A percentile compares a stretch with the other conserved stretches of the same genome.
Conservation (phyloP, 2,888 invertebrate genomes). For the Spialia ferax region DNA sequence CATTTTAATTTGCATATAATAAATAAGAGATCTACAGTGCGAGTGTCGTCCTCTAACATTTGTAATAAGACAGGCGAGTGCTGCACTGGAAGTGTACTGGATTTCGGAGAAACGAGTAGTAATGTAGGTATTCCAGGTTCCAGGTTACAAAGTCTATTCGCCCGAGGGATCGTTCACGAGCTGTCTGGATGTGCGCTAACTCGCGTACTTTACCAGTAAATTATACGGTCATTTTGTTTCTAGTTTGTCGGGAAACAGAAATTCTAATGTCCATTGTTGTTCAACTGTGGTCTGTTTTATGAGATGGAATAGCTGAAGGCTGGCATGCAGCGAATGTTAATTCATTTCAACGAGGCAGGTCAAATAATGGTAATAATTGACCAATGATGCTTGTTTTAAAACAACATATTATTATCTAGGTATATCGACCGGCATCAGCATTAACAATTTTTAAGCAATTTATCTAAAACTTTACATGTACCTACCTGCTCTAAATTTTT, state of each 20-base stretch:
- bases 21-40: too few species aligned
- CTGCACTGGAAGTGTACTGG: background rate
- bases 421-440: too few species aligned
- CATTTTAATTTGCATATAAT: too few species aligned
- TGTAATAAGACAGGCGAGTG: background rate
- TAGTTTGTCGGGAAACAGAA: slow-evolving; percentile 4
- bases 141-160: slow-evolving; percentile 16
- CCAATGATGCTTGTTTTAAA: too few species aligned
- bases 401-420: too few species aligned
- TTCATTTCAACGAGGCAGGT: too few species aligned
- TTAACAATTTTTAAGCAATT: too few species aligned
- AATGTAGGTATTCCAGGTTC: slow-evolving; percentile 17
- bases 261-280: background rate
- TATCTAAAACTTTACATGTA: background rate
- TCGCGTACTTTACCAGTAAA: slow-evolving; percentile 17
- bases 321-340: background rate
- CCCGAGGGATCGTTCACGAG: slow-evolving; percentile 25
- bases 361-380: too few species aligned
- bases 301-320: background rate
- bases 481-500: too few species aligned
- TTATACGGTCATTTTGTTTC: slow-evolving; percentile 28
- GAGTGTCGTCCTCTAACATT: background rate
- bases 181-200: slow-evolving; percentile 16
- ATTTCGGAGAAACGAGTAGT: background rate
- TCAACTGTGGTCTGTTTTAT: background rate